phyloP scores from a whole-genome alignment of 2,888 invertebrate genomes.

The Tetanocera ferruginea region DNA sequence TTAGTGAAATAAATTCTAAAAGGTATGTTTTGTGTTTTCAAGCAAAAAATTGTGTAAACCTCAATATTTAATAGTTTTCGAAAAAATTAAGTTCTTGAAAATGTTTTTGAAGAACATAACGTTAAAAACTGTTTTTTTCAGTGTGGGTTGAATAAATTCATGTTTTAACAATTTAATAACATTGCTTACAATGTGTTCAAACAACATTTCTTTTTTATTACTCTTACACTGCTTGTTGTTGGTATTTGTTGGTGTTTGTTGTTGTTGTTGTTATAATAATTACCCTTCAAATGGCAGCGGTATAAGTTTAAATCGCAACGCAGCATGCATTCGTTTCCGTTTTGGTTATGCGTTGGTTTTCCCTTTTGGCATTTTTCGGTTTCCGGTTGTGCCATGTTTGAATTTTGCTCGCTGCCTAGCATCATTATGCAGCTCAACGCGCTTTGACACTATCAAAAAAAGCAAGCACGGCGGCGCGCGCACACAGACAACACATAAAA shows the following conservation, averaged over 20 bases:
- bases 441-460: background rate
- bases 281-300: background rate
- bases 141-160: too few species aligned
- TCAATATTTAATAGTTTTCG: too few species aligned
- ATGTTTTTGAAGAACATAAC: too few species aligned
- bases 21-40: too few species aligned
- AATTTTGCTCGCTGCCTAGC: conserved; percentile 13
- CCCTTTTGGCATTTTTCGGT: conserved; percentile 15
- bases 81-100: too few species aligned
- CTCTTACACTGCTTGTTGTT: too few species aligned
- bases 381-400: conserved; percentile 24
- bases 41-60: too few species aligned
- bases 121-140: too few species aligned
- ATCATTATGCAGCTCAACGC: conserved; percentile 17
- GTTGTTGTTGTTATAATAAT: background rate
- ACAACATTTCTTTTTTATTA: too few species aligned
- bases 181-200: background rate
- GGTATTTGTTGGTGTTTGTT: background rate
- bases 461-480: background rate
- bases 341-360: conserved; percentile 17
- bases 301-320: background rate
- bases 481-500: background rate
- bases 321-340: background rate
- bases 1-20: too few species aligned
- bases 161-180: too few species aligned